Conservation (phyloP, 2,797 vertebrate genomes). For the Acanthiza pusilla region DNA sequence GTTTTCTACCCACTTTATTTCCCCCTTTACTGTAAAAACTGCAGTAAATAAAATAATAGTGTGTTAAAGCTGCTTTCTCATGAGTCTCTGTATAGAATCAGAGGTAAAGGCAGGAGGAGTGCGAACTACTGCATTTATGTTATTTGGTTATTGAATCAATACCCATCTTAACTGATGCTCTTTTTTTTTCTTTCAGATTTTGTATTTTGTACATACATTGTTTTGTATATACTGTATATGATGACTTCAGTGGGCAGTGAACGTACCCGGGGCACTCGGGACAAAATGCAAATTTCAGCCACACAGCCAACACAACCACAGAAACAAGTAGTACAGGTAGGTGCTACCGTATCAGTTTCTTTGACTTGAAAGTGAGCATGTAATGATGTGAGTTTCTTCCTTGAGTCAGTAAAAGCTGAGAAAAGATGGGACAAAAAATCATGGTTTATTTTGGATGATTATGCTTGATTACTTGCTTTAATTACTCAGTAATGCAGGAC, state of each 20-base stretch:
- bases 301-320: constrained; percentile 87
- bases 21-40: not conserved
- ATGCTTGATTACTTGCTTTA: not conserved
- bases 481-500: not conserved
- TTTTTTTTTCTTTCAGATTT: constrained; percentile 82
- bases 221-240: constrained; percentile 99
- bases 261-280: constrained; percentile 90
- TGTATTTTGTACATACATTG: constrained; percentile 99
- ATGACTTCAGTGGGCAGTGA: constrained; percentile 95
- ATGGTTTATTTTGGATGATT: not conserved
- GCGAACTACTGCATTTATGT: not conserved
- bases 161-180: not conserved
- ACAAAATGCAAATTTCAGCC: constrained; percentile 85
- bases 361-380: not conserved
- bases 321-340: constrained; percentile 92
- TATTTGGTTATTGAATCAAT: not conserved
- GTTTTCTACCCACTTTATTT: not conserved
- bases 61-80: not conserved
- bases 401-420: not conserved
- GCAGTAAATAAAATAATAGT: not conserved
- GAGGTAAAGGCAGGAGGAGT: not conserved
- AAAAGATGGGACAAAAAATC: not conserved
- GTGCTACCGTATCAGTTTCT: not conserved
- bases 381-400: not conserved
- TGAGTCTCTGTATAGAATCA: not conserved